Conservation (phyloP, 2,888 invertebrate species). For the Pasiphila rectangulata region DNA sequence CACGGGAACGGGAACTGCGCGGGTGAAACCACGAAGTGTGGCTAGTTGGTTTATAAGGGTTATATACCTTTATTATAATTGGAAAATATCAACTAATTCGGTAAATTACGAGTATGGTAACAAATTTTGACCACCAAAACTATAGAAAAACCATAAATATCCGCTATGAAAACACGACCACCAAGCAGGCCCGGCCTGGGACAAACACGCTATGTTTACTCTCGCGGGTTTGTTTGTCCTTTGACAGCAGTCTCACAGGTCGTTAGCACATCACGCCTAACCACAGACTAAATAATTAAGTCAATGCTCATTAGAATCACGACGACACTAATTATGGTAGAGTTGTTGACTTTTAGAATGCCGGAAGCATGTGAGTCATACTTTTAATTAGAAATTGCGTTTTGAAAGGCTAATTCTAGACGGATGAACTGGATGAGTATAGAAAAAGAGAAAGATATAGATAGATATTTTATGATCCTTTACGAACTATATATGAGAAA, state of each 20-base stretch:
- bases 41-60: too few species aligned
- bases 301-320: constrained; percentile 11
- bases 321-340: constrained; percentile 4
- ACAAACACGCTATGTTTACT: constrained; percentile 64
- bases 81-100: too few species aligned
- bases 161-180: constrained; percentile 47
- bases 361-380: constrained; percentile 23
- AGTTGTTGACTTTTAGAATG: constrained; percentile 20
- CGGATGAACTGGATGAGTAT: too few species aligned
- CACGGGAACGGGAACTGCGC: too few species aligned
- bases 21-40: too few species aligned
- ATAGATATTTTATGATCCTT: too few species aligned
- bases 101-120: too few species aligned
- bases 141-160: constrained; percentile 23
- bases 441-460: too few species aligned
- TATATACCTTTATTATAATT: too few species aligned
- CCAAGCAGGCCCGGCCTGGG: constrained; percentile 52
- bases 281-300: constrained; percentile 40
- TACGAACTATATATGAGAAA: too few species aligned
- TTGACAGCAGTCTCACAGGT: constrained; percentile 80
- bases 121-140: too few species aligned
- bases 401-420: too few species aligned
- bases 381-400: constrained; percentile 4
- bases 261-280: constrained; percentile 74
- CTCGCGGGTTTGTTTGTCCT: constrained; percentile 66